These are phyloP conservation scores for Synanthedon myopaeformis DNA, from an alignment of 2,888 invertebrate genomes.

Conservation along the genomic window DNA sequence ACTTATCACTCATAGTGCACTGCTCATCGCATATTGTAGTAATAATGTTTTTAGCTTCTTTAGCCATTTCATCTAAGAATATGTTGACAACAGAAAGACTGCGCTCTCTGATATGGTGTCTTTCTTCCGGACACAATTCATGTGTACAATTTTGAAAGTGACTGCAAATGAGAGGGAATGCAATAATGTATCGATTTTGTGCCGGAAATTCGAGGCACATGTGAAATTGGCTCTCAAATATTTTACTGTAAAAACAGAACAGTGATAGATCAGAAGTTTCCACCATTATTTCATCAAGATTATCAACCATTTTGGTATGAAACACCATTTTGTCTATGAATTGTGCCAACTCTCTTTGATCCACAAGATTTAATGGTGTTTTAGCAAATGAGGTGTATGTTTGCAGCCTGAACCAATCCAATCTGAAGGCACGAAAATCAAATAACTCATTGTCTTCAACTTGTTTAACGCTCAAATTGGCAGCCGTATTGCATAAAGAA, in stretches of 20 bases:
- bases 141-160: conserved; percentile 99
- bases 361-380: conserved; percentile 81
- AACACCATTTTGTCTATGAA: conserved; percentile 96
- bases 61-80: conserved; percentile 98
- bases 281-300: conserved; percentile 94
- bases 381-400: conserved; percentile 91
- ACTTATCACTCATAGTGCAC: conserved; percentile 94
- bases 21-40: conserved; percentile 99
- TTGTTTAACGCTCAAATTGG: conserved; percentile 89
- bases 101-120: conserved; percentile 95
- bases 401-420: conserved; percentile 98
- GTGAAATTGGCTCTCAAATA: conserved; percentile 98
- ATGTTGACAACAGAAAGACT: conserved; percentile 96
- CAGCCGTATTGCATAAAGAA: conserved; percentile 90
- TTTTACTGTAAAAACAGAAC: conserved; percentile 97
- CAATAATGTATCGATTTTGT: conserved; percentile 97
- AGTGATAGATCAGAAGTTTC: conserved; percentile 98
- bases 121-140: conserved; percentile 97
- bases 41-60: conserved; percentile 98
- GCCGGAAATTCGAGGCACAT: conserved; percentile 99
- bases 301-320: conserved; percentile 98
- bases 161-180: conserved; percentile 97
- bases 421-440: conserved; percentile 93
- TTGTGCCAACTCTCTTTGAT: conserved; percentile 88
- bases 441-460: conserved; percentile 96